Evolutionary conservation across 2,797 vertebrate species (phyloP), one percentile per base, ranked within the genome.

Genomic region (Todus mexicanus): DNA sequence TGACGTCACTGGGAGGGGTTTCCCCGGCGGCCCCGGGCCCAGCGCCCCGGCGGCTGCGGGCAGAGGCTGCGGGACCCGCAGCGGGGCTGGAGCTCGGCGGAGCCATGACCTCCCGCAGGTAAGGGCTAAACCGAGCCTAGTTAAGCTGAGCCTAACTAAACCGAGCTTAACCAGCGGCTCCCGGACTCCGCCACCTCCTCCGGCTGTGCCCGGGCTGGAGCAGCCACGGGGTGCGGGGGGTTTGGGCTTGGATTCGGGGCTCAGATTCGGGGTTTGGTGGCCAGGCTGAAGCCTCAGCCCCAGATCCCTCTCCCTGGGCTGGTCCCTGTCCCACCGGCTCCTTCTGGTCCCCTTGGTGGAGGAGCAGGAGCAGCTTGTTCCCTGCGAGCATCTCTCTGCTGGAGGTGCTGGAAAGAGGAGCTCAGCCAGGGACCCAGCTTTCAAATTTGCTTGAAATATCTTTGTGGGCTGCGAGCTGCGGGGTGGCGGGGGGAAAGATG

Each of bases 91-190:
- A 54, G 83, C 76, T 25, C 12, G 4, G 60, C 26, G 25, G 63
- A 60, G 94, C 53, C 40, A 98, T 98, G 98, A 98, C 98, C 96
- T 98, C 98, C 97, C 98, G 98, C 97, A 98, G 98, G 98, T 98
- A 97, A 97, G 97, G 61, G 40, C 37, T 31, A 40, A n/a, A 31
- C 31, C 17, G 51, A 53, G 31, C 31, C 29, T 29, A 54, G 31
- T 18, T 8, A 31, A n/a, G 7, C n/a, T 9, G 54, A 37, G 23
- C 57, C 57, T 35, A 11, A 29, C 48, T 54, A n/a, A n/a, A n/a
- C n/a, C n/a, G n/a, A n/a, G n/a, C n/a, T n/a, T n/a, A n/a, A n/a
- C n/a, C n/a, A n/a, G 26, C 12, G 18, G 51, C 7, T 15, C 7
- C 63, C 80, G 66, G 57, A 3, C 65, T 11, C 25, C 64, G 21